Base-by-base conservation (phyloP, 1,140 invertebrate genomes). In the Pseudomyrmex pallidus region DNA sequence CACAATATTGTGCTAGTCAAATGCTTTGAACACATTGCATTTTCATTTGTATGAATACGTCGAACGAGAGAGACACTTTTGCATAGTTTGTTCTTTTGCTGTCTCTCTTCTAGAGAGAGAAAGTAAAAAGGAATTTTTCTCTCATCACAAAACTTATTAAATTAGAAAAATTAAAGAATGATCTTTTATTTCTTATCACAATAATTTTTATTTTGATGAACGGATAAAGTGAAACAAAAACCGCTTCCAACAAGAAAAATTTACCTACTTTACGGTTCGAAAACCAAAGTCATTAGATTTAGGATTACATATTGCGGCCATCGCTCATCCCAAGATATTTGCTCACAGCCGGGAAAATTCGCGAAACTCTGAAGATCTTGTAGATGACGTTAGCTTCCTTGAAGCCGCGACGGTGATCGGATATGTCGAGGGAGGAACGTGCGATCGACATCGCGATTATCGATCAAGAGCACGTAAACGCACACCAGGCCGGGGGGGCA, bases 391-490 rank as follows among this genome's bases (percentile, higher is more conserved):
- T 1, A 70, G 48, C 63, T 57, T 77, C 48, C 20, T 15, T 9
- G 15, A 59, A 78, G 25, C 62, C 44, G 35, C 68, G 61, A 9
- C 56, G 22, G 44, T 59, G 20, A 52, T 48, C 17, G 1, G 57
- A 61, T 2, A 9, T 35, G 57, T 17, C 46, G 57, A 8, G 50
- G 10, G 50, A 52, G 2, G 13, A 17, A 83, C 35, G 63, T 70
- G 76, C 76, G 76, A 80, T 80, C 66, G 76, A 80, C 54, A 66
- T 46, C 48, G 70, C 82, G 72, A 88, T 87, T 88, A 88, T 88
- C 87, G 86, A 88, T 88, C 87, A 88, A 88, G 56, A n/a, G 61
- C 57, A 82, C 73, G 74, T 82, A 84, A 84, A 84, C 74, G 80
- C 52, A 46, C 25, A 62, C 67, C 17, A 54, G 59, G 35, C 61